Percentiles rank a stretch among this genome's conserved stretches.
Conservation (phyloP, 2,113 vertebrate genomes). For the Cyprinodon brontotheroides region DNA sequence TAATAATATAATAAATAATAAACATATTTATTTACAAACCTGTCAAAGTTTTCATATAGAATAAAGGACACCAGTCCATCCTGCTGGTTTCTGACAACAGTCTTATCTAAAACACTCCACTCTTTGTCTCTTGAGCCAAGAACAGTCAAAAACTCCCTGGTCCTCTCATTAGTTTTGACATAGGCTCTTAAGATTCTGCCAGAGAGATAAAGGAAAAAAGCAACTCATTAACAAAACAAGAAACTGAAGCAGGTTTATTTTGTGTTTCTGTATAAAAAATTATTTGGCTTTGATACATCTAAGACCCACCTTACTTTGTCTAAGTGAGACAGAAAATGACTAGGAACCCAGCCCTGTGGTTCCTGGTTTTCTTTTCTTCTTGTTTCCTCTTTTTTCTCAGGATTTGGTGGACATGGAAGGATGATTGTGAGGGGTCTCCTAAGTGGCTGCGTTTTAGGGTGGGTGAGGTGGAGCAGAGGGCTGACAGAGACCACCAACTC, state of each 20-base stretch:
- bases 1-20: too few relatives aligned
- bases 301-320: constrained; percentile 37
- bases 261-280: not conserved
- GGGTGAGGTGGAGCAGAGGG: constrained; percentile 80
- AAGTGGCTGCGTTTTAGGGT: constrained; percentile 80
- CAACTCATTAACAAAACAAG: not conserved
- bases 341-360: constrained; percentile 18
- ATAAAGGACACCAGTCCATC: constrained; percentile 87
- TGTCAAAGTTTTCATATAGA: constrained; percentile 82
- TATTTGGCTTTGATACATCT: not conserved
- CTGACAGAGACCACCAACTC: constrained; percentile 80
- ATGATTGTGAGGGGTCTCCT: constrained; percentile 78
- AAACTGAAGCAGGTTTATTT: not conserved
- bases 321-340: not conserved
- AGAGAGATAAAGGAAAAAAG: not conserved
- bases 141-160: constrained; percentile 76
- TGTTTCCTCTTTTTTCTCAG: constrained; percentile 72
- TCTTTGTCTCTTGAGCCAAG: constrained; percentile 79
- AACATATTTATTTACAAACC: constrained; percentile 58
- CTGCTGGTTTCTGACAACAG: constrained; percentile 73
- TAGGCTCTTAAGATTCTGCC: constrained; percentile 63
- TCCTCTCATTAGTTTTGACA: constrained; percentile 69
- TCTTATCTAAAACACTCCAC: constrained; percentile 83
- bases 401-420: constrained; percentile 83
- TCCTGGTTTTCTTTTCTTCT: constrained; percentile 50